Evolutionary conservation across 2,113 vertebrate genomes (phyloP).

Genomic region (Callopanchax toddi): DNA sequence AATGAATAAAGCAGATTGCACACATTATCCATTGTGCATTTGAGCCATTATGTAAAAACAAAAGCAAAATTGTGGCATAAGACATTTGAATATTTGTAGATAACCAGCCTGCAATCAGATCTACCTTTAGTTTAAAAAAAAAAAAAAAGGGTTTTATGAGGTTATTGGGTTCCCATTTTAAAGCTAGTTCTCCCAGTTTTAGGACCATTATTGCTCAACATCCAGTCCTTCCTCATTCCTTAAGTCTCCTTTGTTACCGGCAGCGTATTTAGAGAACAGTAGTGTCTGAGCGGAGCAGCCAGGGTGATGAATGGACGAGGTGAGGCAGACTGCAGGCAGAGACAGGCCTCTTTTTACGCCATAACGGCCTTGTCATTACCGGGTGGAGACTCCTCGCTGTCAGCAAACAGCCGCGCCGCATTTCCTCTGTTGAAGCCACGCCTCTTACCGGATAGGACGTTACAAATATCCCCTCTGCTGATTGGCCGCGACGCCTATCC

Average conservation of each 20-base stretch:
- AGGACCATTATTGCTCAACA: neutral
- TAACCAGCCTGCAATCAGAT: neutral
- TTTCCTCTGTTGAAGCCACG: conserved; percentile 61
- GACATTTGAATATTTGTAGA: too few species aligned
- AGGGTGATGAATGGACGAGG: conserved; percentile 20
- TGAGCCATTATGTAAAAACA: too few species aligned
- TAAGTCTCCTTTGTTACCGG: neutral
- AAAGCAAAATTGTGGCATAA: too few species aligned
- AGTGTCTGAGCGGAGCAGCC: neutral
- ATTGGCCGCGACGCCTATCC: conserved; percentile 63
- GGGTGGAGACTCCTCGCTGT: conserved; percentile 29
- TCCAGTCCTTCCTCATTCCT: conserved; percentile 4
- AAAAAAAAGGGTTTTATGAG: neutral
- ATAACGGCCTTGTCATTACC: conserved; percentile 28
- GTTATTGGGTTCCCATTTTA: neutral
- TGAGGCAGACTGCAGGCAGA: conserved; percentile 4
- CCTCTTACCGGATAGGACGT: conserved; percentile 52
- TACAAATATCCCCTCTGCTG: accelerated
- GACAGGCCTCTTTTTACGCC: conserved; percentile 40
- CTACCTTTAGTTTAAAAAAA: neutral
- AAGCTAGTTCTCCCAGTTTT: too few species aligned
- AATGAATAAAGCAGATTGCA: too few species aligned
- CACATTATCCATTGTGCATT: too few species aligned
- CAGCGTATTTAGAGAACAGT: neutral
- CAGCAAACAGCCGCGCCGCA: conserved; percentile 54